Conservation (phyloP, 2,797 vertebrate genomes). For the Steatocranus sp. region DNA sequence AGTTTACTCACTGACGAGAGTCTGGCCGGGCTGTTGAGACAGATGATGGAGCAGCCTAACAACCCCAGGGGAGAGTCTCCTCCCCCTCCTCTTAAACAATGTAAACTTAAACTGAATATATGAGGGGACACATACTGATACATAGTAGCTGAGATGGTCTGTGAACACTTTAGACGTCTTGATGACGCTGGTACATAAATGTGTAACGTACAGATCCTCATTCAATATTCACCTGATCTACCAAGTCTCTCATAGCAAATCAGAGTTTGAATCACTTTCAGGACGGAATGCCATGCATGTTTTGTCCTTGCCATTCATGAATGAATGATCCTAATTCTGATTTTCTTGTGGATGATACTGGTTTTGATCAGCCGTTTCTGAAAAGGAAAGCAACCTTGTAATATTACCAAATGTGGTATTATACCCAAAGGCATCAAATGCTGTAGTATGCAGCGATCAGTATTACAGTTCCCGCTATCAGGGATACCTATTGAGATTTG, state of each 20-base stretch:
- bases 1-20: slow-evolving; percentile 7
- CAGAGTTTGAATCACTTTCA: background rate
- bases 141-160: slow-evolving; percentile 11
- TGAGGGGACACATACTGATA: slow-evolving; percentile 8
- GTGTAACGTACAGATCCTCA: slow-evolving; percentile 21
- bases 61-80: slow-evolving; percentile 1
- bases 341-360: background rate
- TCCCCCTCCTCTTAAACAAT: slow-evolving; percentile 7
- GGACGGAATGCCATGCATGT: background rate
- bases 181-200: slow-evolving; percentile 35
- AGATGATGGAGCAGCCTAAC: slow-evolving; percentile 4
- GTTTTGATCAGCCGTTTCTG: slow-evolving; percentile 13
- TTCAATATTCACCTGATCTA: background rate
- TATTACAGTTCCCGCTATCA: slow-evolving; percentile 59
- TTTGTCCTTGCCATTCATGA: background rate
- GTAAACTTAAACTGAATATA: background rate
- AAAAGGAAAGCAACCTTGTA: slow-evolving; percentile 28
- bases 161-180: slow-evolving; percentile 18
- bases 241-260: slow-evolving; percentile 14
- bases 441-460: slow-evolving; percentile 64
- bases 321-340: background rate
- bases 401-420: slow-evolving; percentile 63
- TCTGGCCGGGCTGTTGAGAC: background rate
- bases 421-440: slow-evolving; percentile 46
- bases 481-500: slow-evolving; percentile 37